Evolutionary conservation across 2,888 invertebrate species (phyloP).

Genomic region (Spodoptera littoralis): DNA sequence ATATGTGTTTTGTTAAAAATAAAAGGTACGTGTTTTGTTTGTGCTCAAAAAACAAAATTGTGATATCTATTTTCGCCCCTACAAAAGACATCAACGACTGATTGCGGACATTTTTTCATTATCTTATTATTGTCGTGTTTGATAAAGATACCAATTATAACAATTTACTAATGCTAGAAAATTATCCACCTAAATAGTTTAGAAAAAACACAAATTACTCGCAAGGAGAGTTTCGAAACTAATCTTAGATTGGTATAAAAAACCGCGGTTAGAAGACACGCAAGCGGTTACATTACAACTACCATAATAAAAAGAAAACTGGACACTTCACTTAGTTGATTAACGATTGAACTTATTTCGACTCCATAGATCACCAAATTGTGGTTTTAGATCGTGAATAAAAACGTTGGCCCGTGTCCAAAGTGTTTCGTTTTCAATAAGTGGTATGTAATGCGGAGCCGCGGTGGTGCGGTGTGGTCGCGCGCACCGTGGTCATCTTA

Average conservation of each 20-base stretch:
- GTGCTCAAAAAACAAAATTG: too few relatives aligned
- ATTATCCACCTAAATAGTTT: slow-evolving; percentile 1
- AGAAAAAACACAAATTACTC: slow-evolving; percentile 18
- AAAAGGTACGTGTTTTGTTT: too few relatives aligned
- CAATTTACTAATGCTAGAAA: neutral
- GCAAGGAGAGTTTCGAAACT: slow-evolving; percentile 28
- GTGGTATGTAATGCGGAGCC: slow-evolving; percentile 68
- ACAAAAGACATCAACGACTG: slow-evolving; percentile 68
- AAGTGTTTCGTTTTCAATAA: slow-evolving; percentile 69
- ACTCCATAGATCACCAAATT: slow-evolving; percentile 63
- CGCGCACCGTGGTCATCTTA: slow-evolving; percentile 62
- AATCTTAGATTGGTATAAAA: slow-evolving; percentile 34
- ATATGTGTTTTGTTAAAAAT: too few relatives aligned
- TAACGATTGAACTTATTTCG: slow-evolving; percentile 42
- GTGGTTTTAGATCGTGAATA: slow-evolving; percentile 35
- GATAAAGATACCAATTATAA: neutral
- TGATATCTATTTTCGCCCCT: slow-evolving; percentile 10
- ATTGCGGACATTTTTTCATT: neutral
- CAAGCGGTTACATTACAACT: slow-evolving; percentile 25
- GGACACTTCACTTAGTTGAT: slow-evolving; percentile 37
- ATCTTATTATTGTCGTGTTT: neutral
- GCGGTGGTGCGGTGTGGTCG: slow-evolving; percentile 66
- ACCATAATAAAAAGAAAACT: slow-evolving; percentile 41
- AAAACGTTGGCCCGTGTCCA: slow-evolving; percentile 68
- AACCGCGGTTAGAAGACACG: slow-evolving; percentile 26